Percentiles rank a stretch among this genome's conserved stretches.
phyloP scores from a whole-genome alignment of 1,140 invertebrate species.

The Drosophila fuyamai region DNA sequence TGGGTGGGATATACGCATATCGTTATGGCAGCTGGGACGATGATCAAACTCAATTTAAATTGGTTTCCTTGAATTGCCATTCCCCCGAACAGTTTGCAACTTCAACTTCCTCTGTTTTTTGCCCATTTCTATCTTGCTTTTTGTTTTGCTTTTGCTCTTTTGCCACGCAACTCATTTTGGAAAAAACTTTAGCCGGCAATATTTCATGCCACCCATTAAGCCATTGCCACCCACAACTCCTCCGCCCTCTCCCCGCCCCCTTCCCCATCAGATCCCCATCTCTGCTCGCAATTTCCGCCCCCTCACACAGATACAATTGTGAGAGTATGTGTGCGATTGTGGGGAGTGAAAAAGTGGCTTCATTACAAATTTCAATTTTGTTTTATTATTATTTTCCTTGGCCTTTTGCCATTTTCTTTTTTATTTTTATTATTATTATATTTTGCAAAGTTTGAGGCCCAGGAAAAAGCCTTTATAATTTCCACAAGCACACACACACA shows the following conservation, averaged over 20 bases:
- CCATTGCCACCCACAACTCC: constrained; percentile 21
- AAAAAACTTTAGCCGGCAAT: constrained; percentile 80
- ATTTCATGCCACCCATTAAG: constrained; percentile 81
- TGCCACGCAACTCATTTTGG: constrained; percentile 74
- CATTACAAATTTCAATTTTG: constrained; percentile 83
- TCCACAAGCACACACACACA: constrained; percentile 20
- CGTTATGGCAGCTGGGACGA: constrained; percentile 44
- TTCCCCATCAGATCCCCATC: neutral
- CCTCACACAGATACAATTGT: constrained; percentile 51
- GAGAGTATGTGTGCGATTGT: constrained; percentile 9
- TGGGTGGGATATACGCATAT: constrained; percentile 17
- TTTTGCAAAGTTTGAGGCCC: constrained; percentile 56
- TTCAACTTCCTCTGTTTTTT: constrained; percentile 40
- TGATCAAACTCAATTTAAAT: constrained; percentile 52
- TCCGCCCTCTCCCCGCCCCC: neutral
- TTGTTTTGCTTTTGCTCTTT: constrained; percentile 71
- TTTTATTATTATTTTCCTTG: constrained; percentile 68
- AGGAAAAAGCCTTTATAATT: constrained; percentile 67
- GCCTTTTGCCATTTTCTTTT: constrained; percentile 64
- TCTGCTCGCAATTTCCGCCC: constrained; percentile 68
- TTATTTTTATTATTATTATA: constrained; percentile 73
- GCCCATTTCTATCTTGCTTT: constrained; percentile 33
- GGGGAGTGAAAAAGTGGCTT: constrained; percentile 74
- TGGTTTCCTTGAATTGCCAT: constrained; percentile 57
- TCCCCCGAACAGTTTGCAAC: constrained; percentile 40